phyloP scores from a whole-genome alignment of 1,140 invertebrate species.

The Periplaneta americana region DNA sequence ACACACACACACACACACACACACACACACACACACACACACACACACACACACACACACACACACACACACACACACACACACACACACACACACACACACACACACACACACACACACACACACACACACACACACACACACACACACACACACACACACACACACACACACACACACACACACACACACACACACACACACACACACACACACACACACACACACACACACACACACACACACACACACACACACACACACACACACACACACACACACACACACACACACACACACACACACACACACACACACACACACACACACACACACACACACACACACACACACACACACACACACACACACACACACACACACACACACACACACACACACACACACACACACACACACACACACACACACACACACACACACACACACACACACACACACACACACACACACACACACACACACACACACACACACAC shows the following conservation, averaged over 20 bases:
- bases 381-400: slow-evolving; percentile 26
- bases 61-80: slow-evolving; percentile 21
- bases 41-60: slow-evolving; percentile 22
- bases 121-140: slow-evolving; percentile 22
- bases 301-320: slow-evolving; percentile 26
- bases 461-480: slow-evolving; percentile 27
- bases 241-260: slow-evolving; percentile 27
- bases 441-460: slow-evolving; percentile 30
- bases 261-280: slow-evolving; percentile 26
- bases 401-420: slow-evolving; percentile 22
- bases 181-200: slow-evolving; percentile 31
- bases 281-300: slow-evolving; percentile 27
- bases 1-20: slow-evolving; percentile 25
- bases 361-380: slow-evolving; percentile 26
- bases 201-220: slow-evolving; percentile 28
- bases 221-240: slow-evolving; percentile 28
- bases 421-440: slow-evolving; percentile 15
- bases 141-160: slow-evolving; percentile 20
- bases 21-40: slow-evolving; percentile 33
- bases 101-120: slow-evolving; percentile 21
- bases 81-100: slow-evolving; percentile 21
- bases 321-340: slow-evolving; percentile 26
- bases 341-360: slow-evolving; percentile 23
- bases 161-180: slow-evolving; percentile 22
- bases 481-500: slow-evolving; percentile 28